Evolutionary conservation across 2,888 invertebrate genomes (phyloP), one percentile per base, ranked within the genome.

Genomic region (Embidobia sp.): DNA sequence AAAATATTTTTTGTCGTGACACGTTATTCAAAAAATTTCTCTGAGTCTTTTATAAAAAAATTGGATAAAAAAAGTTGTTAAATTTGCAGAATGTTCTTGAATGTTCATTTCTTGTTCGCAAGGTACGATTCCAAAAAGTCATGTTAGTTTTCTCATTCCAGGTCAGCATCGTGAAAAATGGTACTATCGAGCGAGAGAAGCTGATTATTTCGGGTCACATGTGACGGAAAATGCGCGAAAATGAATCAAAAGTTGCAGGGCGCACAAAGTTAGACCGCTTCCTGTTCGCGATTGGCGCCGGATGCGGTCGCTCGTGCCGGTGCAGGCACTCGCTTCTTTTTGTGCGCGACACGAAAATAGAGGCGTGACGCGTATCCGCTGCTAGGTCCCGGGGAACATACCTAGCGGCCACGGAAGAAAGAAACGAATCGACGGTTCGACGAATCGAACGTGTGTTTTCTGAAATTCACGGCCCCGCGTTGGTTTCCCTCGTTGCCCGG

Each of bases 281-380:
- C 84, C 84, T 82, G 84, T 80, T 79, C 70, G 81, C 82, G 80
- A 80, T 79, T 81, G 83, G 79, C 80, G 83, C 81, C 84, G 84
- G 84, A 84, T 84, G 81, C 79, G 75, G 19, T 13, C 37, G 26
- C 26, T 33, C 31, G 42, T 22, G 29, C 51, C 19, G 8, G 55
- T 33, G 11, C 26, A 18, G 49, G 49, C 49, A 44, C 59, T 48
- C 63, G 73, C 37, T 59, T 66, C 48, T 69, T 51, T 70, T 64
- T 55, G 61, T 59, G 27, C 29, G 19, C 33, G 19, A 61, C 59
- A 73, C 64, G 42, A 76, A 76, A 79, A 79, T 76, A 79, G 67
- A 46, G 66, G 16, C 42, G 42, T 67, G 76, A 73, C 67, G 67
- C 61, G 69, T 66, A 59, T 59, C 59, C 64, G 51, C 53, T 44